These are phyloP conservation scores for Schrankia costaestrigalis DNA, from an alignment of 2,888 invertebrate species.

Conservation along the genomic window DNA sequence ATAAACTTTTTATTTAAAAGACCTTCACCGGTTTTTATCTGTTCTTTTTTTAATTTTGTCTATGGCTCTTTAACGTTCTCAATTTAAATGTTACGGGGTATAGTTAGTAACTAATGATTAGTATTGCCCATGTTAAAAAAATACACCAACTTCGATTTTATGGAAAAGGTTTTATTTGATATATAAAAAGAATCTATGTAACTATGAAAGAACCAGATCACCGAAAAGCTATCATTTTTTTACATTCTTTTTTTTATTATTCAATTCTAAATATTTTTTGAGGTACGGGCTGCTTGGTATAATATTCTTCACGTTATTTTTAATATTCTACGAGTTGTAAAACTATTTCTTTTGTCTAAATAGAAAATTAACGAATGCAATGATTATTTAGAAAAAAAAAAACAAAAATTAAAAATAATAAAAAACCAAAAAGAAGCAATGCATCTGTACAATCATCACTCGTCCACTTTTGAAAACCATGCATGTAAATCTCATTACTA, in stretches of 20 bases:
- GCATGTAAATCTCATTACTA: no score
- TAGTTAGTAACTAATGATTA: conserved; percentile 73
- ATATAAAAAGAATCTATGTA: conserved; percentile 70
- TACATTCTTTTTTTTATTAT: conserved; percentile 40
- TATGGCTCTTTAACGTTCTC: conserved; percentile 39
- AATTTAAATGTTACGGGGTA: conserved; percentile 34
- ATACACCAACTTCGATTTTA: conserved; percentile 78
- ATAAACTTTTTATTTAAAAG: conserved; percentile 52
- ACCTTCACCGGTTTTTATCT: conserved; percentile 57
- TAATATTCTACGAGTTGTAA: no score
- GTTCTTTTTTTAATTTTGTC: conserved; percentile 34
- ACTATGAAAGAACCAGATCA: conserved; percentile 72
- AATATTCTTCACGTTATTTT: no score
- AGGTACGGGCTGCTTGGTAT: conserved; percentile 27
- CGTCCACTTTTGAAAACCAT: no score
- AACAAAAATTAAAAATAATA: background rate
- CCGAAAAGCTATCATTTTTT: conserved; percentile 54
- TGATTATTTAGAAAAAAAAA: background rate
- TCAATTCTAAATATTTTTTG: conserved; percentile 25
- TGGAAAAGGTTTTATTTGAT: conserved; percentile 78
- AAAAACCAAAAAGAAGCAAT: background rate
- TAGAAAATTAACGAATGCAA: background rate
- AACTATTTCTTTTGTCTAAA: no score
- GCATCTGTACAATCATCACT: no score
- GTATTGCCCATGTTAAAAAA: conserved; percentile 80